Evolutionary conservation across 1,140 invertebrate species (phyloP).

Genomic region (Anadara kagoshimensis): DNA sequence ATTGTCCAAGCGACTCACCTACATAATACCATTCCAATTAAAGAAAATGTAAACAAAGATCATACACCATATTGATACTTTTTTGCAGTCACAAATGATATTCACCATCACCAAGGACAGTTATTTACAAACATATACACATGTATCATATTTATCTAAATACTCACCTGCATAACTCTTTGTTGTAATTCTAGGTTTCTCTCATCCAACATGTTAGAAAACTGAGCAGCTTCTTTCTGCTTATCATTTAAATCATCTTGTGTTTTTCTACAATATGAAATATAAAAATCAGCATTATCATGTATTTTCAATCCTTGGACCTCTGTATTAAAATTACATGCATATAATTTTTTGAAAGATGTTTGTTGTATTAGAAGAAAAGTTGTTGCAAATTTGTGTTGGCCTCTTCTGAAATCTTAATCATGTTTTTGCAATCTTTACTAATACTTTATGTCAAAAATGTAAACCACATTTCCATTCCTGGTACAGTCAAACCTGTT

Average conservation of each 20-base stretch:
- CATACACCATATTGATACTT: not conserved
- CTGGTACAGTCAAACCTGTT: too few species aligned
- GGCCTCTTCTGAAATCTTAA: too few species aligned
- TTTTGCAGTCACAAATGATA: not conserved
- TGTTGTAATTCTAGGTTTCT: slow-evolving; percentile 57
- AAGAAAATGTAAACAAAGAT: too few species aligned
- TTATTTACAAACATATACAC: not conserved
- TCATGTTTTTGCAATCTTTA: too few species aligned
- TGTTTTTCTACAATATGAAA: slow-evolving; percentile 46
- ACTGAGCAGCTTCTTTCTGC: slow-evolving; percentile 41
- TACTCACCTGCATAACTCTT: slow-evolving; percentile 52
- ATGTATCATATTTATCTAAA: not conserved
- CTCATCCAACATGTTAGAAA: slow-evolving; percentile 50
- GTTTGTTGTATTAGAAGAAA: too few species aligned
- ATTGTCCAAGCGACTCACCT: too few species aligned
- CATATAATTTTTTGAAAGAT: too few species aligned
- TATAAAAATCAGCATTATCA: not conserved
- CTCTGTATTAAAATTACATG: not conserved
- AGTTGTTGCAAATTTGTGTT: too few species aligned
- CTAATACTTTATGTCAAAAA: too few species aligned
- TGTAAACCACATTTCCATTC: too few species aligned
- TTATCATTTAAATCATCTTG: slow-evolving; percentile 58
- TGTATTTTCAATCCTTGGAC: not conserved
- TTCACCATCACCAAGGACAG: not conserved
- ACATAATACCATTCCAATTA: too few species aligned